Evolutionary conservation across 2,797 vertebrate genomes (phyloP).

Genomic region (Rhabdomys pumilio): DNA sequence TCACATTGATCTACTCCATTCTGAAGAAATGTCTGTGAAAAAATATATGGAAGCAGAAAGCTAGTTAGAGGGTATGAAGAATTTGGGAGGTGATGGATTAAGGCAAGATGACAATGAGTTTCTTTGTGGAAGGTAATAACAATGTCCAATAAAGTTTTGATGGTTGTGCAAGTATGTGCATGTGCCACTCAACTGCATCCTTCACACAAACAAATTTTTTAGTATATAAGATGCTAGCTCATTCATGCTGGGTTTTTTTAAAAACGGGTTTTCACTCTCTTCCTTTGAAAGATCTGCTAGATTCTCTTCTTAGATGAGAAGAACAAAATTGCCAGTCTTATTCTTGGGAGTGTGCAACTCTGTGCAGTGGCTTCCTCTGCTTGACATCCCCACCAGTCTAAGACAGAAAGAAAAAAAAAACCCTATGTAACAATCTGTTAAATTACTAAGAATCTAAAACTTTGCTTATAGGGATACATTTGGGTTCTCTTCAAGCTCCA

Average conservation of each 20-base stretch:
- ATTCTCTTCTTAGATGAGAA: background rate
- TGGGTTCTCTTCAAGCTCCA: slow-evolving; percentile 63
- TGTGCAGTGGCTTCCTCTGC: background rate
- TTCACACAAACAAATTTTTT: background rate
- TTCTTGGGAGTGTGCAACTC: slow-evolving; percentile 1
- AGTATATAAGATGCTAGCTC: background rate
- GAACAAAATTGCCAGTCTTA: background rate
- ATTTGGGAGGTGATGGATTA: background rate
- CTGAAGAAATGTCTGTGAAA: background rate
- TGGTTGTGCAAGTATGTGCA: slow-evolving; percentile 1
- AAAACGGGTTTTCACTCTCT: background rate
- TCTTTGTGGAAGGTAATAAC: background rate
- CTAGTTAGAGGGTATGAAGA: background rate
- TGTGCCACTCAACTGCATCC: background rate
- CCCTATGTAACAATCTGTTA: slow-evolving; percentile 38
- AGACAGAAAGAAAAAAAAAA: slow-evolving; percentile 65
- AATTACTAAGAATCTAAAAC: slow-evolving; percentile 38
- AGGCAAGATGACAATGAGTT: background rate
- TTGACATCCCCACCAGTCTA: background rate
- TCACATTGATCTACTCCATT: background rate
- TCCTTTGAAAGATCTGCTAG: background rate
- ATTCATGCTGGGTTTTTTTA: background rate
- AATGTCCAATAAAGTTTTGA: slow-evolving; percentile 29
- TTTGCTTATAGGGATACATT: slow-evolving; percentile 25
- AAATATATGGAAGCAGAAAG: background rate